Evolutionary conservation across 2,888 invertebrate genomes (phyloP).

Genomic region (Phortica okadai): DNA sequence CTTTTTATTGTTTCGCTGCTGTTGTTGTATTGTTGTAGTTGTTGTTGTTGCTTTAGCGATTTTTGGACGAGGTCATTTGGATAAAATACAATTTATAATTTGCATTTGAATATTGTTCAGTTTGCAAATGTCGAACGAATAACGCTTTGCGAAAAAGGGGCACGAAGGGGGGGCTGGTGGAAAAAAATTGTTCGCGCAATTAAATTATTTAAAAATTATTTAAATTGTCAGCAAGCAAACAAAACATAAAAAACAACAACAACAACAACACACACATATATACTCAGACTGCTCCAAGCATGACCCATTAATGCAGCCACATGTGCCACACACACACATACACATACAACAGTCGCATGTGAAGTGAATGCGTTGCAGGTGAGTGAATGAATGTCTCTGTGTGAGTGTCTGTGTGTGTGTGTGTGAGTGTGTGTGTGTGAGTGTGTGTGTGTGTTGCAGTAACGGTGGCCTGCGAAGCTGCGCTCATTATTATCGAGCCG

Average conservation of each 20-base stretch:
- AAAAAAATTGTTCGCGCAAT: slow-evolving; percentile 7
- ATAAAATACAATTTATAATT: neutral
- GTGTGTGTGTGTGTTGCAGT: neutral
- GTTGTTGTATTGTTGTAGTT: slow-evolving; percentile 1
- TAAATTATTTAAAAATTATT: slow-evolving; percentile 32
- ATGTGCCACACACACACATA: slow-evolving; percentile 48
- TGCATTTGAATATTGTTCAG: slow-evolving; percentile 15
- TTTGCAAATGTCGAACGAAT: slow-evolving; percentile 1
- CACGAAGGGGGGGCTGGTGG: too few species aligned
- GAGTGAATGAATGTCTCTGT: neutral
- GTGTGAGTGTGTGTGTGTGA: neutral
- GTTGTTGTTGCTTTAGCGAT: slow-evolving; percentile 13
- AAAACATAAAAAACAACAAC: neutral
- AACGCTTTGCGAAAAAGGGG: neutral
- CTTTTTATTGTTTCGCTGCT: slow-evolving; percentile 14
- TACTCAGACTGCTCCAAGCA: neutral
- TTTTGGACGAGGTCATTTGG: slow-evolving; percentile 38
- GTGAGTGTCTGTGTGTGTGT: neutral
- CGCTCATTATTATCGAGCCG: slow-evolving; percentile 29
- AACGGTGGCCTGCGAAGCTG: neutral
- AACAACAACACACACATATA: neutral
- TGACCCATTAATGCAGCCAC: slow-evolving; percentile 47
- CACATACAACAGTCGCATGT: slow-evolving; percentile 1
- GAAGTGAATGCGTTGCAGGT: slow-evolving; percentile 4
- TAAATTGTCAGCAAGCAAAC: slow-evolving; percentile 20